Evolutionary conservation across 2,113 vertebrate species (phyloP).

Genomic region (Paraplagusia blochii): DNA sequence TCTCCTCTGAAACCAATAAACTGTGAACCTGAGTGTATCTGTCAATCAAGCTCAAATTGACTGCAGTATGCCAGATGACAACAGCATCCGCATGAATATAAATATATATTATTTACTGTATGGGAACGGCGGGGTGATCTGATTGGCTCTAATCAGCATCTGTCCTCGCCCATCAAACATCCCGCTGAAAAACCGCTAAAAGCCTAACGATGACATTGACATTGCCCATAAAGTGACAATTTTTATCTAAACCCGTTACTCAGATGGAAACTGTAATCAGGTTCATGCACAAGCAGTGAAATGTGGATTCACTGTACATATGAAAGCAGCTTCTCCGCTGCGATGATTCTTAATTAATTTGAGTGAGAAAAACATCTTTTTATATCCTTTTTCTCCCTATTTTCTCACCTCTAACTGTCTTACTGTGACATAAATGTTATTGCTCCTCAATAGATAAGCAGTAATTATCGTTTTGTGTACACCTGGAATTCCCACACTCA

Average conservation of each 20-base stretch:
- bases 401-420: slow-evolving; percentile 14
- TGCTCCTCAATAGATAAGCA: slow-evolving; percentile 24
- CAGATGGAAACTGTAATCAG: slow-evolving; percentile 24
- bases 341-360: slow-evolving; percentile 23
- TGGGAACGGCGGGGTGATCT: slow-evolving; percentile 62
- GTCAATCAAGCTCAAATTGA: slow-evolving; percentile 88
- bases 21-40: slow-evolving; percentile 90
- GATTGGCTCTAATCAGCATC: slow-evolving; percentile 84
- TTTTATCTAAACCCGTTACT: background rate
- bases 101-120: slow-evolving; percentile 49
- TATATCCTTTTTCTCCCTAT: slow-evolving; percentile 6
- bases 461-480: slow-evolving; percentile 36
- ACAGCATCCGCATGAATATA: slow-evolving; percentile 65
- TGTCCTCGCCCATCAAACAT: slow-evolving; percentile 67
- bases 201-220: background rate
- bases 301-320: slow-evolving; percentile 46
- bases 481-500: slow-evolving; percentile 26
- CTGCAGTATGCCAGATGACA: slow-evolving; percentile 85
- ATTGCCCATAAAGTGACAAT: background rate
- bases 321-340: background rate
- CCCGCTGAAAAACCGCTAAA: slow-evolving; percentile 1
- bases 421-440: slow-evolving; percentile 35
- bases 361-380: slow-evolving; percentile 9
- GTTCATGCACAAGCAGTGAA: slow-evolving; percentile 24
- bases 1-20: slow-evolving; percentile 91